These are phyloP conservation scores for Mormyrus lacerda DNA, from an alignment of 2,113 vertebrate species.

Conservation along the genomic window DNA sequence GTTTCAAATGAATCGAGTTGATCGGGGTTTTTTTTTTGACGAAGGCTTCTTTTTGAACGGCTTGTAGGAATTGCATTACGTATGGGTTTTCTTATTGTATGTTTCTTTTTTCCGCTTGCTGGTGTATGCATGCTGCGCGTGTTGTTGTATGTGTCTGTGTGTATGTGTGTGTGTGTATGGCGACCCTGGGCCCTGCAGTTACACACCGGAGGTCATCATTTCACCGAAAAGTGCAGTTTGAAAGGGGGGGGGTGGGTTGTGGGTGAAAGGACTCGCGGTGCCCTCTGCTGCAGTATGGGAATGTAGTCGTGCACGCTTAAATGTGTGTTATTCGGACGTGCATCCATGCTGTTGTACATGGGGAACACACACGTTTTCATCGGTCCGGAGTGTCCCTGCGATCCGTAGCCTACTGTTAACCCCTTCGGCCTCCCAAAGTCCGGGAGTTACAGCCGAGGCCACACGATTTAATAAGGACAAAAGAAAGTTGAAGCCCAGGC, in stretches of 20 bases:
- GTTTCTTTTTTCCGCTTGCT: slow-evolving; percentile 53
- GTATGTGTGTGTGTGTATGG: slow-evolving; percentile 46
- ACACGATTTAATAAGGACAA: slow-evolving; percentile 24
- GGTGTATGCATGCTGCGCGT: slow-evolving; percentile 60
- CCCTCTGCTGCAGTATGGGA: slow-evolving; percentile 15
- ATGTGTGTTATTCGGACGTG: slow-evolving; percentile 23
- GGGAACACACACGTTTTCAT: slow-evolving; percentile 39
- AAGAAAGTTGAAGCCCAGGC: slow-evolving; percentile 36
- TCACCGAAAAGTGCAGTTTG: slow-evolving; percentile 42
- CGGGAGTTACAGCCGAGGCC: slow-evolving; percentile 10
- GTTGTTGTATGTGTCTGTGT: slow-evolving; percentile 41
- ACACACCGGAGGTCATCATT: slow-evolving; percentile 43
- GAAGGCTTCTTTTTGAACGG: slow-evolving; percentile 24
- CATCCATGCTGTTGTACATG: slow-evolving; percentile 25
- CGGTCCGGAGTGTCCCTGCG: slow-evolving; percentile 53
- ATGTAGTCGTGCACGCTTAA: slow-evolving; percentile 6
- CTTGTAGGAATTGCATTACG: slow-evolving; percentile 35
- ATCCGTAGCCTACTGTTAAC: slow-evolving; percentile 40
- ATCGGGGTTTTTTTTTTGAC: slow-evolving; percentile 9
- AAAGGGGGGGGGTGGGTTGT: slow-evolving; percentile 25
- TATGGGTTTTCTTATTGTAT: slow-evolving; percentile 39
- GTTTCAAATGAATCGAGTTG: slow-evolving; percentile 15
- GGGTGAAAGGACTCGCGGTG: slow-evolving; percentile 8
- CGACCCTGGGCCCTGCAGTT: slow-evolving; percentile 61
- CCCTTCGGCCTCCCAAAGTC: slow-evolving; percentile 48